These are phyloP conservation scores for Pristionchus mayeri DNA, from an alignment of 2,888 invertebrate species.

Conservation along the genomic window DNA sequence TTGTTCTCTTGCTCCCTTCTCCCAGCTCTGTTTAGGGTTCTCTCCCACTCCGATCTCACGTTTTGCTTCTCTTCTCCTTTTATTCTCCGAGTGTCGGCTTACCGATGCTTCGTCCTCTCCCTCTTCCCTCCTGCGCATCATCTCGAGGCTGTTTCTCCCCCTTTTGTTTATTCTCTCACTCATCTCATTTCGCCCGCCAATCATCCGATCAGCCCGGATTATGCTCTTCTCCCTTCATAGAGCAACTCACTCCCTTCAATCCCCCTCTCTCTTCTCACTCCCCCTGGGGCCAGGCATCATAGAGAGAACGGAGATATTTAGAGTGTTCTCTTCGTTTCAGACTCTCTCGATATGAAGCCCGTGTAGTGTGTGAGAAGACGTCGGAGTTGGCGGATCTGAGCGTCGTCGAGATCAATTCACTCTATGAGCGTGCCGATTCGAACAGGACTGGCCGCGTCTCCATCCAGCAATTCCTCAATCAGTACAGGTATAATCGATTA, in stretches of 20 bases:
- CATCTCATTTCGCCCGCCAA: conserved; percentile 35
- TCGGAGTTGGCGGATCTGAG: conserved; percentile 61
- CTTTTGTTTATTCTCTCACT: conserved; percentile 49
- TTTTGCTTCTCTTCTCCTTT: not conserved
- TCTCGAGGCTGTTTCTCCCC: not conserved
- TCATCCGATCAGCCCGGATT: conserved; percentile 34
- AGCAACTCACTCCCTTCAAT: not conserved
- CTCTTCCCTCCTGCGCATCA: conserved; percentile 3
- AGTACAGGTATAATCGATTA: conserved; percentile 35
- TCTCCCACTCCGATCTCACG: not conserved
- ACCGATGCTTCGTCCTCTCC: conserved; percentile 4
- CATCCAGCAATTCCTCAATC: conserved; percentile 58
- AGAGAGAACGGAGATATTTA: not conserved
- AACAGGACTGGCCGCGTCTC: conserved; percentile 57
- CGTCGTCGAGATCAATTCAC: conserved; percentile 59
- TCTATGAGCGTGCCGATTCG: conserved; percentile 59
- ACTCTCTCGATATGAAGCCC: conserved; percentile 64
- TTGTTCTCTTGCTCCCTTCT: conserved; percentile 7
- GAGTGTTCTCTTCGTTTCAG: conserved; percentile 54
- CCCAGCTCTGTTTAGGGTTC: conserved; percentile 43
- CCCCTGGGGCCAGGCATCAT: not conserved
- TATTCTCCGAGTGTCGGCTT: conserved; percentile 39
- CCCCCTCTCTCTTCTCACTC: not conserved
- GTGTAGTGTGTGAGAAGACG: conserved; percentile 63
- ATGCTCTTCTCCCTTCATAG: not conserved